A percentile compares a stretch with the other conserved stretches of the same genome.
Evolutionary conservation across 92 coral and sea anemone species (phyloP).

Genomic region (Montipora capitata): DNA sequence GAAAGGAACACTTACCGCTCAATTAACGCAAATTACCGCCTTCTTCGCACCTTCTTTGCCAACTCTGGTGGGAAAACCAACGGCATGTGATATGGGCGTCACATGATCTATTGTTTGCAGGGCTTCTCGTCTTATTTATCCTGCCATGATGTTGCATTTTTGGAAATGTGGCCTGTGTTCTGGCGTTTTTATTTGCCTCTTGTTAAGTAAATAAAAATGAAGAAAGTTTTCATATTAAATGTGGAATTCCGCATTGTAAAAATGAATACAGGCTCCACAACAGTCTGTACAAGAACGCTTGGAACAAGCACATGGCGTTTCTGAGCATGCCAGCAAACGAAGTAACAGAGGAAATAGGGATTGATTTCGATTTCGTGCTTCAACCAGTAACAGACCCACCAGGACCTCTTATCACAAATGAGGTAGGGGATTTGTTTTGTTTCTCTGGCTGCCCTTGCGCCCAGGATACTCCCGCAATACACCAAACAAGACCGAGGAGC

Average conservation of each 20-base stretch:
- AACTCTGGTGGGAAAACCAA: constrained; percentile 5
- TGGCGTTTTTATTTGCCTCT: constrained; percentile 39
- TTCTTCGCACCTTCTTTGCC: not conserved
- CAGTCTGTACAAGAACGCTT: constrained; percentile 33
- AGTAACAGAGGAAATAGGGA: constrained; percentile 2
- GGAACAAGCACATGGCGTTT: constrained; percentile 28
- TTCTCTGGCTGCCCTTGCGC: not conserved
- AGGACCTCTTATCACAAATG: too few relatives aligned
- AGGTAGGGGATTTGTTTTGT: constrained; percentile 17
- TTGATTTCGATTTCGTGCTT: constrained; percentile 25
- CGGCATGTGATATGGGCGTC: constrained; percentile 1
- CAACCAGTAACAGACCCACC: not conserved
- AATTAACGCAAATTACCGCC: constrained; percentile 7
- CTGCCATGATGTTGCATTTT: not conserved
- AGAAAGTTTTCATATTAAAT: constrained; percentile 19
- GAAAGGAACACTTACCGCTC: constrained; percentile 24
- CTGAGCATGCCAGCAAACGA: constrained; percentile 17
- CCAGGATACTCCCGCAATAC: constrained; percentile 4
- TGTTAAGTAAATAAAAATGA: constrained; percentile 19
- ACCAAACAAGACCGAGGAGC: not conserved
- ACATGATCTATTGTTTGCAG: constrained; percentile 9
- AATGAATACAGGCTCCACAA: constrained; percentile 20
- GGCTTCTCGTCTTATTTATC: constrained; percentile 12
- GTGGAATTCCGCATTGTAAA: constrained; percentile 25
- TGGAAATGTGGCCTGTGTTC: not conserved